Base-by-base conservation (phyloP, 2,113 vertebrate species). In the Cervus canadensis region DNA sequence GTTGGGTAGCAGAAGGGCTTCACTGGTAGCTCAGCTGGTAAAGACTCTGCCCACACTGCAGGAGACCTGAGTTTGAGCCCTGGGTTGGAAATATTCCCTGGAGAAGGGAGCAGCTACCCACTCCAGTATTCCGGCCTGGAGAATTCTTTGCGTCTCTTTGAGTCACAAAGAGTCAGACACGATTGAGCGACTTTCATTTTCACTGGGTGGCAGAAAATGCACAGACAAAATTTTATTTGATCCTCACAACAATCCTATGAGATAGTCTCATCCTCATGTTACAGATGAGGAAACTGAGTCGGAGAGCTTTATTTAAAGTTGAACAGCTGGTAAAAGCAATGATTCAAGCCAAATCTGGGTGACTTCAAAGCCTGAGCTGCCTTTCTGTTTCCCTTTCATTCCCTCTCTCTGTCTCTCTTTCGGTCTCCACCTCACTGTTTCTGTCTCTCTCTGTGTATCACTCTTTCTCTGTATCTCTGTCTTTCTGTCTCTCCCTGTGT, bases 271-370 rank as follows among this genome's bases (percentile, higher is more conserved):
- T 3, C 7, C 10, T 87, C 50, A 89, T 91, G 95, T 95, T 94
- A 54, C 30, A 96, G 78, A n/a, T 48, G 79, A 82, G 60, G 67
- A 96, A 94, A 86, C 36, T 57, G 71, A 97, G 59, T 92, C n/a
- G 19, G 71, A 64, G 50, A 48, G 15, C 0, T 67, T 91, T 81
- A 79, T 17, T 82, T 11, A 57, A 91, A 85, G 88, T 52, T 81
- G 40, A 78, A 83, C 56, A 78, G 78, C 19, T 87, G 40, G n/a
- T 67, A 93, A 95, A 43, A 86, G 33, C 10, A 52, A 52, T 30
- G 14, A 52, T 43, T 96, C 59, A 52, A 59, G 67, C 43, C 12
- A 57, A 57, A 1, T 94, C 16, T 19, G 13, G n/a, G 5, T 19
- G 48, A 40, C 59, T 78, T 12, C 15, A 76, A 14, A 88, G 36